These are phyloP conservation scores for Drosophila obscura DNA, from an alignment of 1,140 invertebrate genomes.

Conservation along the genomic window DNA sequence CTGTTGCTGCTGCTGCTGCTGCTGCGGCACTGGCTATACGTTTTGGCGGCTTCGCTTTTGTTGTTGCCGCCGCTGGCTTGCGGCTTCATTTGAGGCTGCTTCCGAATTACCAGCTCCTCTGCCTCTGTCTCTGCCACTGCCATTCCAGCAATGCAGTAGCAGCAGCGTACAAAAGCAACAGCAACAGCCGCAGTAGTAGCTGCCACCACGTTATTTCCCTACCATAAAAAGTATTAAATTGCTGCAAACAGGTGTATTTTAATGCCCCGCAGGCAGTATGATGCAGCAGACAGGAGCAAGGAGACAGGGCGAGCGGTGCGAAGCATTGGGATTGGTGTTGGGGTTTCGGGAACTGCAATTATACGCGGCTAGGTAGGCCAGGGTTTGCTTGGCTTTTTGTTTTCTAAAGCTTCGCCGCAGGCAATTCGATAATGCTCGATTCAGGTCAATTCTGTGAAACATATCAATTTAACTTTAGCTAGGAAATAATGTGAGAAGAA, in stretches of 20 bases:
- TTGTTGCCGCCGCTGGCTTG: constrained; percentile 57
- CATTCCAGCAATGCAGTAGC: constrained; percentile 62
- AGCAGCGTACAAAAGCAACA: constrained; percentile 14
- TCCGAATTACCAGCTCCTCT: constrained; percentile 71
- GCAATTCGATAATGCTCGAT: constrained; percentile 11
- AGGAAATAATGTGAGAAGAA: background rate
- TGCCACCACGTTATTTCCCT: constrained; percentile 67
- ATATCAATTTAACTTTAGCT: constrained; percentile 4
- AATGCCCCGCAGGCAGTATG: constrained; percentile 47
- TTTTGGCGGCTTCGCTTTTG: constrained; percentile 69
- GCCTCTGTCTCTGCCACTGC: background rate
- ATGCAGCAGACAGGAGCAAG: constrained; percentile 13
- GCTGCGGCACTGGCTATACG: constrained; percentile 63
- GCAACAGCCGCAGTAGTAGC: constrained; percentile 14
- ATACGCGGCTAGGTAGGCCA: constrained; percentile 32
- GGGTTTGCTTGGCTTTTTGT: background rate
- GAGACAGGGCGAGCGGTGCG: constrained; percentile 1
- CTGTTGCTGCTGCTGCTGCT: constrained; percentile 21
- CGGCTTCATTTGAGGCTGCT: constrained; percentile 79
- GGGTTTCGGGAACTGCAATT: constrained; percentile 56
- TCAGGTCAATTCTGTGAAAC: constrained; percentile 16
- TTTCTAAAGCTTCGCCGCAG: constrained; percentile 25
- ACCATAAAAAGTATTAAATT: constrained; percentile 82
- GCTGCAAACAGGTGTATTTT: constrained; percentile 81
- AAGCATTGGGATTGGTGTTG: constrained; percentile 13